phyloP scores from a whole-genome alignment of 2,797 vertebrate genomes.

The Poecile montanus region DNA sequence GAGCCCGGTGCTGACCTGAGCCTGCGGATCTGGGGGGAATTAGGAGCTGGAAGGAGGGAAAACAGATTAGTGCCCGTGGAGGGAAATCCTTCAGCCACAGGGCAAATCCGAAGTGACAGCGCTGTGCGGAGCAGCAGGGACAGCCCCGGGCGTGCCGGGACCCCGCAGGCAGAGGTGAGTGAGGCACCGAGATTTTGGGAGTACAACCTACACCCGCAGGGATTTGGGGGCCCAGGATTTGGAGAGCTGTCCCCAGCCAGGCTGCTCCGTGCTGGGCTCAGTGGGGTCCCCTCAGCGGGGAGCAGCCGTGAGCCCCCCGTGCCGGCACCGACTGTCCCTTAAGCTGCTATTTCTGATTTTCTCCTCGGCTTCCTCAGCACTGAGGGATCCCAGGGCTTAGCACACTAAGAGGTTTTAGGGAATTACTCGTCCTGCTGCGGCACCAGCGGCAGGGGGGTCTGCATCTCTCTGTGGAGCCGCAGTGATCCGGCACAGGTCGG shows the following conservation, averaged over 20 bases:
- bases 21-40: not conserved
- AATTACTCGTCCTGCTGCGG: not conserved
- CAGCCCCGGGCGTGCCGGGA: fast-evolving
- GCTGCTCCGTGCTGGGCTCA: fast-evolving
- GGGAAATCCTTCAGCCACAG: slow-evolving; percentile 13
- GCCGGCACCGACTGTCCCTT: not conserved
- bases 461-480: not conserved
- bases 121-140: not conserved
- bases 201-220: fast-evolving
- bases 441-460: not conserved
- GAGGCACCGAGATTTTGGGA: not conserved
- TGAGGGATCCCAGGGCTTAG: slow-evolving; percentile 30
- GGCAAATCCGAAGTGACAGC: not conserved
- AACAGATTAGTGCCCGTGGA: slow-evolving; percentile 28
- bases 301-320: not conserved
- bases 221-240: not conserved
- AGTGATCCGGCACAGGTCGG: fast-evolving
- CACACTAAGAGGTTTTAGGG: slow-evolving; percentile 37
- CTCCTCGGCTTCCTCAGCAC: slow-evolving; percentile 30
- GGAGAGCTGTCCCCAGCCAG: not conserved
- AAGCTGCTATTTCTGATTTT: slow-evolving; percentile 50
- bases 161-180: fast-evolving
- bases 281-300: fast-evolving
- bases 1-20: not conserved
- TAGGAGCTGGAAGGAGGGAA: slow-evolving; percentile 54